Conservation (phyloP, 1,140 invertebrate species). For the Prorops nasuta region DNA sequence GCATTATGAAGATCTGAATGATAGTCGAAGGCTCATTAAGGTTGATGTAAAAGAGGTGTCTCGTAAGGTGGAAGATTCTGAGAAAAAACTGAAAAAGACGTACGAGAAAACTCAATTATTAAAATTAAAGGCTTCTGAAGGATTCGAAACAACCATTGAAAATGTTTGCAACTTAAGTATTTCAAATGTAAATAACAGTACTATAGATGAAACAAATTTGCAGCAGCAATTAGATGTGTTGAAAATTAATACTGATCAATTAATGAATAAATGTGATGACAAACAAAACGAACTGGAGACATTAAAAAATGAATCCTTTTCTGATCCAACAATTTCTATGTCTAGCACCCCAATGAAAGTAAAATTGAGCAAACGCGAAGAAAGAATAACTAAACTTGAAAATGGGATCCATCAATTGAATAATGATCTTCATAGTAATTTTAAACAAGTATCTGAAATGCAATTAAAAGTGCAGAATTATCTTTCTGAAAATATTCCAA, state of each 20-base stretch:
- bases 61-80: slow-evolving; percentile 27
- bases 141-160: too few species aligned
- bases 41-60: slow-evolving; percentile 32
- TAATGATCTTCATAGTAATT: too few species aligned
- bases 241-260: slow-evolving; percentile 20
- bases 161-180: slow-evolving; percentile 21
- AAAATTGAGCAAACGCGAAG: slow-evolving; percentile 7
- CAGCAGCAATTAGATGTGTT: slow-evolving; percentile 27
- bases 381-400: slow-evolving; percentile 8
- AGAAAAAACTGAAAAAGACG: slow-evolving; percentile 35
- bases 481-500: too few species aligned
- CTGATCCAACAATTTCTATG: slow-evolving; percentile 2
- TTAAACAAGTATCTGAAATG: too few species aligned
- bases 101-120: slow-evolving; percentile 25
- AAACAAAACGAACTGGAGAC: slow-evolving; percentile 34
- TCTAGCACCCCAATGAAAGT: slow-evolving; percentile 17
- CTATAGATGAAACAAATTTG: slow-evolving; percentile 19
- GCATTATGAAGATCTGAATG: slow-evolving; percentile 30
- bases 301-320: slow-evolving; percentile 14
- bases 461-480: too few species aligned
- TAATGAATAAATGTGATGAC: slow-evolving; percentile 22
- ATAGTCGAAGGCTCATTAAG: slow-evolving; percentile 30
- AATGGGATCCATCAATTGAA: too few species aligned
- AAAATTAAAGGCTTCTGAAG: slow-evolving; percentile 31
- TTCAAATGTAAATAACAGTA: slow-evolving; percentile 20